phyloP scores from a whole-genome alignment of 1,140 invertebrate genomes.

The Dendroctonus valens region DNA sequence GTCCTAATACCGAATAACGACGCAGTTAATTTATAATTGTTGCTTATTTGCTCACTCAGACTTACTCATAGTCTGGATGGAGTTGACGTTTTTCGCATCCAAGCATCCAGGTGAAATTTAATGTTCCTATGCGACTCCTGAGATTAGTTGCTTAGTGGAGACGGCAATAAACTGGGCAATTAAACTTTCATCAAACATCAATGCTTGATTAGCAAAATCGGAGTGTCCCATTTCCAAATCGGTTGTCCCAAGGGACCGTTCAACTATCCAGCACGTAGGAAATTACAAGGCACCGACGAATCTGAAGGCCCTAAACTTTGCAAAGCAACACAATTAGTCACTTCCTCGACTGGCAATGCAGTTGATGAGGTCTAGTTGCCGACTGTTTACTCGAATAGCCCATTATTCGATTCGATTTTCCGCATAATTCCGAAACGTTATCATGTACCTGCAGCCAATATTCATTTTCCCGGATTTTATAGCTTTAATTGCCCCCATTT shows the following conservation, averaged over 20 bases:
- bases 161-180: too few relatives aligned
- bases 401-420: conserved; percentile 3
- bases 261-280: too few relatives aligned
- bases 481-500: conserved; percentile 20
- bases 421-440: conserved; percentile 21
- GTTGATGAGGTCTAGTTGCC: too few relatives aligned
- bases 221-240: too few relatives aligned
- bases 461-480: conserved; percentile 25
- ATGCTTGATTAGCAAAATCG: too few relatives aligned
- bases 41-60: conserved; percentile 11
- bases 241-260: too few relatives aligned
- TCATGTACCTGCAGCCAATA: conserved; percentile 24
- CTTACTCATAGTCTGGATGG: conserved; percentile 7
- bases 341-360: too few relatives aligned
- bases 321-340: too few relatives aligned
- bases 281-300: too few relatives aligned
- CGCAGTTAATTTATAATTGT: conserved; percentile 9
- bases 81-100: conserved; percentile 4
- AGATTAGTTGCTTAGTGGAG: too few relatives aligned
- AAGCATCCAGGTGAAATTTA: conserved; percentile 9
- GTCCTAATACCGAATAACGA: conserved; percentile 11
- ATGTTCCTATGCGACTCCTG: neutral
- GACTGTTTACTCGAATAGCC: neutral
- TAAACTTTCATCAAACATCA: too few relatives aligned
- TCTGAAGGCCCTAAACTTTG: too few relatives aligned